Evolutionary conservation across 2,888 invertebrate genomes (phyloP).

Genomic region (Lydus trimaculatus): DNA sequence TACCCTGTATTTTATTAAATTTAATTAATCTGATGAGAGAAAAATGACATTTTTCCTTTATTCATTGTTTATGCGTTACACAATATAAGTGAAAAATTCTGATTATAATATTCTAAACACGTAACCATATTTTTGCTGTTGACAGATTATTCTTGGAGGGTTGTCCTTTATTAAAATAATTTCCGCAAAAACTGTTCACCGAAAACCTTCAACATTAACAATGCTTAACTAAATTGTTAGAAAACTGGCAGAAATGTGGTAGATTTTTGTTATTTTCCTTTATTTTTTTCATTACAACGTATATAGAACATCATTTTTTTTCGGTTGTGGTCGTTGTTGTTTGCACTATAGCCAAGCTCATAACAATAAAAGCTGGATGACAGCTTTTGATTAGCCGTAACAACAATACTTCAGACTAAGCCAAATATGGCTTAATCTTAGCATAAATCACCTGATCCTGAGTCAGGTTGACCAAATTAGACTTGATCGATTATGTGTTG

Average conservation of each 20-base stretch:
- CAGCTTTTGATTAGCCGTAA: background rate
- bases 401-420: background rate
- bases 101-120: conserved; percentile 15
- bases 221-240: conserved; percentile 9
- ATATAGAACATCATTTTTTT: background rate
- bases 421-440: background rate
- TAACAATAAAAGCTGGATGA: background rate
- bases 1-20: background rate
- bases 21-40: background rate
- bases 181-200: conserved; percentile 5
- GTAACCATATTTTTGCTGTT: conserved; percentile 15
- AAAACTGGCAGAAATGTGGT: conserved; percentile 3
- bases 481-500: background rate
- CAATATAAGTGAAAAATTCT: conserved; percentile 6
- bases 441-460: too few species aligned
- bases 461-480: too few species aligned
- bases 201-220: conserved; percentile 6
- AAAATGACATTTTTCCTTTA: background rate
- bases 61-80: background rate
- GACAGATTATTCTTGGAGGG: conserved; percentile 13
- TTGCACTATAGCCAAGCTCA: background rate
- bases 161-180: conserved; percentile 12
- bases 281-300: background rate
- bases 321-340: background rate
- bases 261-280: background rate